Conservation (phyloP, 2,888 invertebrate species). For the Fragum sueziense region DNA sequence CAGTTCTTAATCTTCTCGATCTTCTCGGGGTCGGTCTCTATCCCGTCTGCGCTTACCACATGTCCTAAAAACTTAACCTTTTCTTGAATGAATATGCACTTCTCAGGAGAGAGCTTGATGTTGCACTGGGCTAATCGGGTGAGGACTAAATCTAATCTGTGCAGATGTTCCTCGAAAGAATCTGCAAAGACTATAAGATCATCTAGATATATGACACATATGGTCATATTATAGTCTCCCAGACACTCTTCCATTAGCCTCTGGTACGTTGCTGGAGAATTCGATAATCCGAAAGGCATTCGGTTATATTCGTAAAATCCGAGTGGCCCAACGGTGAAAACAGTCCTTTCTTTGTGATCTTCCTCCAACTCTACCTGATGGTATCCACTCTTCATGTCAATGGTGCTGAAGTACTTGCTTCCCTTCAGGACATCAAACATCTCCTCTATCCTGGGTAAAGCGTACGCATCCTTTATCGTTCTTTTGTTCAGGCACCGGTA, state of each 20-base stretch:
- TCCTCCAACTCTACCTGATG: slow-evolving; percentile 24
- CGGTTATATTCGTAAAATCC: slow-evolving; percentile 22
- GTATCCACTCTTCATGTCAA: slow-evolving; percentile 12
- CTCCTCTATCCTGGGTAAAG: background rate
- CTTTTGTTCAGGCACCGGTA: too few species aligned
- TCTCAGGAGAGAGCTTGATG: slow-evolving; percentile 17
- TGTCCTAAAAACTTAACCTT: slow-evolving; percentile 47
- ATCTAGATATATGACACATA: slow-evolving; percentile 55
- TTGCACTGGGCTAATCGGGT: slow-evolving; percentile 20
- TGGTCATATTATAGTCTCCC: slow-evolving; percentile 26
- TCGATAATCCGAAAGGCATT: slow-evolving; percentile 13
- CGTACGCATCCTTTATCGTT: too few species aligned
- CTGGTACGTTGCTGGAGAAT: slow-evolving; percentile 49
- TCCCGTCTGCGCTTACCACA: slow-evolving; percentile 40
- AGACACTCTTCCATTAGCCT: slow-evolving; percentile 42
- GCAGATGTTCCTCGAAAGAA: slow-evolving; percentile 48
- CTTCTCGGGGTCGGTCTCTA: slow-evolving; percentile 30
- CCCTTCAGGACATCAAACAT: background rate
- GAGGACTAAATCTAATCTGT: slow-evolving; percentile 41
- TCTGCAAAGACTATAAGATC: slow-evolving; percentile 55
- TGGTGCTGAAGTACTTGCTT: too few species aligned
- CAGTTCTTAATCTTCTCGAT: slow-evolving; percentile 21
- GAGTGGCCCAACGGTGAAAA: slow-evolving; percentile 20
- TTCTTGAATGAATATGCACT: slow-evolving; percentile 36
- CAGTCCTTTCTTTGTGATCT: slow-evolving; percentile 19